Conservation (phyloP, 1,140 invertebrate species). For the Akabosia matsudoensis region DNA sequence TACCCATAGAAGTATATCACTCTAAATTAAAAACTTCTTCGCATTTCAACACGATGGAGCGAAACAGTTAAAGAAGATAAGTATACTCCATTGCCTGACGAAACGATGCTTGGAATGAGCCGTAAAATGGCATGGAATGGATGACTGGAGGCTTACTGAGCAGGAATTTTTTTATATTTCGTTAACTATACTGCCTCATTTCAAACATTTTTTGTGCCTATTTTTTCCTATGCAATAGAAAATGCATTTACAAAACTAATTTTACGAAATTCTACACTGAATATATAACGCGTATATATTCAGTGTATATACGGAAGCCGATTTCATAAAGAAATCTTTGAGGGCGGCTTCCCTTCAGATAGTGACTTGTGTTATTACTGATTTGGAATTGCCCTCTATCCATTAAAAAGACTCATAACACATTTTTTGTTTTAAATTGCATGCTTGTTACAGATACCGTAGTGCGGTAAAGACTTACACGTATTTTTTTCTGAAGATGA, state of each 20-base stretch:
- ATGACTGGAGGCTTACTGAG: neutral
- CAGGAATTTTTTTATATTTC: constrained; percentile 21
- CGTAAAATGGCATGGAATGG: constrained; percentile 6
- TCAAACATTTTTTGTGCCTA: too few species aligned
- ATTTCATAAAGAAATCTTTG: neutral
- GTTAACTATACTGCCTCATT: neutral
- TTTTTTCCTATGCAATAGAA: neutral
- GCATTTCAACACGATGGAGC: neutral
- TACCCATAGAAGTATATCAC: neutral
- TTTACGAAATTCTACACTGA: too few species aligned
- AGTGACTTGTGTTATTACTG: neutral
- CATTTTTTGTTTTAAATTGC: too few species aligned
- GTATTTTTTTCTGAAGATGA: constrained; percentile 15
- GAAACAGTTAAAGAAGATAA: too few species aligned
- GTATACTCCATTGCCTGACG: neutral
- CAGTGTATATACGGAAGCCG: neutral
- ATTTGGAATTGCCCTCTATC: too few species aligned
- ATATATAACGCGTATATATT: too few species aligned
- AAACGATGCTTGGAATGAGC: constrained; percentile 19
- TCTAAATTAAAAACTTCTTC: neutral
- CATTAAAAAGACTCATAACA: too few species aligned
- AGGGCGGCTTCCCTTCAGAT: constrained; percentile 5
- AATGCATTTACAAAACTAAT: too few species aligned
- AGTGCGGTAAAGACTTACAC: neutral
- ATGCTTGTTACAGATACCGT: too few species aligned